phyloP scores from a whole-genome alignment of 2,797 vertebrate species.

The Periparus ater region DNA sequence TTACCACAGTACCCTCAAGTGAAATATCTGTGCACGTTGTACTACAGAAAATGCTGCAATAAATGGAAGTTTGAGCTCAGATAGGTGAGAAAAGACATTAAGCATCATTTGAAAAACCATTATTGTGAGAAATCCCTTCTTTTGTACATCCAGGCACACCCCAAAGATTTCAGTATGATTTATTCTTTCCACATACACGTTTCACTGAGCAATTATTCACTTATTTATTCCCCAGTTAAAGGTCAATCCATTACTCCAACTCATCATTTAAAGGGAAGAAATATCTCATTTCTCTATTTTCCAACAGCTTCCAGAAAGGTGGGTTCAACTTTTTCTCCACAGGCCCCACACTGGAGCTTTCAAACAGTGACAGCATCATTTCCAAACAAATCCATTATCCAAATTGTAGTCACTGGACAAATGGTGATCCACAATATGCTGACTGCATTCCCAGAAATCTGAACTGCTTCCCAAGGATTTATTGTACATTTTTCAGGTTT shows the following conservation, averaged over 20 bases:
- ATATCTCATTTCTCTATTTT: background rate
- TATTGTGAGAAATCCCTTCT: background rate
- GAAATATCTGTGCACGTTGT: background rate
- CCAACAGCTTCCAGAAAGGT: background rate
- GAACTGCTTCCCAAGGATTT: background rate
- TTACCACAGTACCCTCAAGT: background rate
- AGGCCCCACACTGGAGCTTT: background rate
- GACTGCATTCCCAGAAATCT: background rate
- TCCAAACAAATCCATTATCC: background rate
- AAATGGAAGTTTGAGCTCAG: background rate
- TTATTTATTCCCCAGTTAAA: slow-evolving; percentile 35
- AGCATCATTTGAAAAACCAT: background rate
- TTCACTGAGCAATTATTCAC: slow-evolving; percentile 1
- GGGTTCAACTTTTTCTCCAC: background rate
- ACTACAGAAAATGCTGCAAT: background rate
- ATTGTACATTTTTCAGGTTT: background rate
- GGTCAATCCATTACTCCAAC: background rate
- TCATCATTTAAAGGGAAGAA: background rate
- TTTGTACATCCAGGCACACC: background rate
- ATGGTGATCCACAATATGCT: background rate
- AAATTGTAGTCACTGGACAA: background rate
- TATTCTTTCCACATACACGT: background rate
- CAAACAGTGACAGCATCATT: background rate
- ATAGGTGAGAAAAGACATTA: background rate
- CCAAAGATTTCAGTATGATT: background rate